phyloP scores from a whole-genome alignment of 2,888 invertebrate genomes.

The Globia sparganii region DNA sequence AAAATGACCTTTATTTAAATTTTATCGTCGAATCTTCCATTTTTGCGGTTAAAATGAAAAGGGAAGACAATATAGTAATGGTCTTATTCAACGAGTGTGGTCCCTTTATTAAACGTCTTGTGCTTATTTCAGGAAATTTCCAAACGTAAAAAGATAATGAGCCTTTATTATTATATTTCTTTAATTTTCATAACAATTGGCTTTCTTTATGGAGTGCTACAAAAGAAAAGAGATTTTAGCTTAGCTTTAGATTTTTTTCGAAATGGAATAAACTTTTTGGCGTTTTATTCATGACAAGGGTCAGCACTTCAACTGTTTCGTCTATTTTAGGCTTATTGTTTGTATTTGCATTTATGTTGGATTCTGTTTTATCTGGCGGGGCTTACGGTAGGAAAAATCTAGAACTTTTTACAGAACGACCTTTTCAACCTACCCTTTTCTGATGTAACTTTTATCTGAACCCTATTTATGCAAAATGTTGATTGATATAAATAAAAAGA shows the following conservation, averaged over 20 bases:
- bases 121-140: constrained; percentile 54
- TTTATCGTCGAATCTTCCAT: constrained; percentile 75
- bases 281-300: constrained; percentile 50
- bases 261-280: constrained; percentile 35
- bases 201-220: constrained; percentile 40
- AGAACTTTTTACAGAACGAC: constrained; percentile 38
- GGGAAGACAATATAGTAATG: constrained; percentile 74
- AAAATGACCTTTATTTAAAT: constrained; percentile 79
- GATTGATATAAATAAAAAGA: constrained; percentile 32
- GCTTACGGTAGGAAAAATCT: constrained; percentile 38
- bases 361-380: constrained; percentile 27
- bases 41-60: constrained; percentile 73
- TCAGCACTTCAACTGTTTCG: constrained; percentile 52
- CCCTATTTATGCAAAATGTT: constrained; percentile 16
- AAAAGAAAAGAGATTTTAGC: constrained; percentile 23
- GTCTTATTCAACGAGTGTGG: constrained; percentile 69
- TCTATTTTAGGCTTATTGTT: constrained; percentile 30
- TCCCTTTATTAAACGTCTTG: constrained; percentile 70
- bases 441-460: constrained; percentile 10
- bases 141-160: constrained; percentile 56
- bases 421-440: constrained; percentile 38
- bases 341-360: constrained; percentile 51
- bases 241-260: constrained; percentile 36
- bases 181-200: constrained; percentile 60
- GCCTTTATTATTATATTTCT: constrained; percentile 59